phyloP scores from a whole-genome alignment of 2,888 invertebrate genomes.

The Furcula furcula region DNA sequence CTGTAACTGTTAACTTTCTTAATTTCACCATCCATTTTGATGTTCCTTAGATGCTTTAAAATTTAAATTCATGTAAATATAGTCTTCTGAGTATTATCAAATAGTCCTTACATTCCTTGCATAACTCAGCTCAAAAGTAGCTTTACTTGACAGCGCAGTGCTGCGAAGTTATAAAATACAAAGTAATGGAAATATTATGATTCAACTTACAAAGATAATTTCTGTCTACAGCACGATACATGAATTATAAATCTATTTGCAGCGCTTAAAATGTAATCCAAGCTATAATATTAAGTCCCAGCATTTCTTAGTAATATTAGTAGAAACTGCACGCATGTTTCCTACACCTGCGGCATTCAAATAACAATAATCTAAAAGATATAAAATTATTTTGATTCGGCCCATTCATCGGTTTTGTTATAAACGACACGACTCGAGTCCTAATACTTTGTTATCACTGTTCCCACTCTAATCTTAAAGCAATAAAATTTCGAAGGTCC shows the following conservation, averaged over 20 bases:
- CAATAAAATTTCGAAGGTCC: constrained; percentile 75
- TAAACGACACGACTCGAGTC: constrained; percentile 61
- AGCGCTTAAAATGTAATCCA: too few relatives aligned
- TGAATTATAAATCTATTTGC: constrained; percentile 5
- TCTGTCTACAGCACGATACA: constrained; percentile 14
- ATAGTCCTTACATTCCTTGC: not conserved
- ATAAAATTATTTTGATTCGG: constrained; percentile 38
- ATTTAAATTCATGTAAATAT: constrained; percentile 18
- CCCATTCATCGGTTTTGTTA: constrained; percentile 57
- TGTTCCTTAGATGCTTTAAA: constrained; percentile 31
- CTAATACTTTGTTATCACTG: constrained; percentile 77
- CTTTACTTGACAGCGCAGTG: too few relatives aligned
- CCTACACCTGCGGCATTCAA: too few relatives aligned
- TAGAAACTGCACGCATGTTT: too few relatives aligned
- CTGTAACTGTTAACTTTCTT: constrained; percentile 47
- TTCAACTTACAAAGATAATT: constrained; percentile 16
- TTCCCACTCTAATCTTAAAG: constrained; percentile 76
- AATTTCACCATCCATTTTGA: constrained; percentile 41
- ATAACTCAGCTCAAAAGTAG: too few relatives aligned
- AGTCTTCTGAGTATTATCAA: not conserved
- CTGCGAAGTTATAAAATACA: too few relatives aligned
- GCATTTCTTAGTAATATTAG: too few relatives aligned
- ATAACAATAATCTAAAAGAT: constrained; percentile 18
- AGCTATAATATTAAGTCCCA: too few relatives aligned
- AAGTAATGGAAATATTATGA: too few relatives aligned